Base-by-base conservation (phyloP, 2,113 vertebrate genomes). In the Lamprotornis superbus region DNA sequence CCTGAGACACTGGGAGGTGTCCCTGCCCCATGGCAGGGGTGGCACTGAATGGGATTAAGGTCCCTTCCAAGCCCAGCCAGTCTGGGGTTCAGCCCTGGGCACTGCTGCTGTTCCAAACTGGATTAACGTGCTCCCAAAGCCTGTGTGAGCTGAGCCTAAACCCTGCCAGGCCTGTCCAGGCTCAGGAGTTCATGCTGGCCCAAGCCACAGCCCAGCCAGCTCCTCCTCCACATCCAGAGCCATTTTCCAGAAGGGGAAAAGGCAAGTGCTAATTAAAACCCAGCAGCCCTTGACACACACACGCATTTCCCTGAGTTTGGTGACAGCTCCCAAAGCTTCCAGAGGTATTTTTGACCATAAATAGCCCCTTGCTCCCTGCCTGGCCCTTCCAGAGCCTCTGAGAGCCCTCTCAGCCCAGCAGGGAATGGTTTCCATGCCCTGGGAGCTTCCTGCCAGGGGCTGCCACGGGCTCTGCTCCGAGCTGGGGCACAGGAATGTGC, bases 341-440 rank as follows among this genome's bases (percentile, higher is more conserved):
- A 5, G 65, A 56, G 92, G 21, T 64, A 46, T 83, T 94, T 91
- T 57, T 27, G 74, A 3, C 33, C 5, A 1, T 9, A 15, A 78
- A 12, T 17, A 74, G 8, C 59, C 1, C 7, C 21, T 68, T 55
- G 53, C 70, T 71, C 44, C 55, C 55, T n/a, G 42, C 53, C 52
- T 8, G 20, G 57, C 90, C 31, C 0, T 2, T 76, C 39, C 35
- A 28, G 20, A 52, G 46, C 30, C 59, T 55, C 18, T 2, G 0
- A 5, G 20, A 69, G 75, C 12, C 30, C 1, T 50, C 84, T 25
- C 37, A n/a, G 67, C 71, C 86, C 46, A 5, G 65, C 40, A 22
- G 5, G 8, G 28, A 24, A 2, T 11, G 47, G 22, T 71, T 3
- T 8, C 25, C 2, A 0, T 71, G 44, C 57, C 3, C 19, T 9